These are phyloP conservation scores for Lottia scabra DNA, from an alignment of 2,888 invertebrate genomes.

Conservation along the genomic window DNA sequence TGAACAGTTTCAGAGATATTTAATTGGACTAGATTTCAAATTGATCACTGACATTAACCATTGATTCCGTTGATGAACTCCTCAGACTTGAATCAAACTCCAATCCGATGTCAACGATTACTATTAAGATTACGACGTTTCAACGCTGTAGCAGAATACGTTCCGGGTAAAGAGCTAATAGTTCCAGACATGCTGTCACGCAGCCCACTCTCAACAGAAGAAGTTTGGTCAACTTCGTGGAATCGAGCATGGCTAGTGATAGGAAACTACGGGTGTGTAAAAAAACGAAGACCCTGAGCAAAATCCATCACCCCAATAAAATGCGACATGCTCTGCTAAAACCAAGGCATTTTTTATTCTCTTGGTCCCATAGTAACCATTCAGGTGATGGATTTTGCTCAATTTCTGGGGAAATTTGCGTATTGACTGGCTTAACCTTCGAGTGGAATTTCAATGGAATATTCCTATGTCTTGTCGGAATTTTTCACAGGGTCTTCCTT, in stretches of 20 bases:
- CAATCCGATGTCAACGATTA: conserved; percentile 36
- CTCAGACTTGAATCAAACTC: conserved; percentile 29
- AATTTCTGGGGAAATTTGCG: too few species aligned
- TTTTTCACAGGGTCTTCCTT: too few species aligned
- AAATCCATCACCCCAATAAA: too few species aligned
- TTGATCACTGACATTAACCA: conserved; percentile 42
- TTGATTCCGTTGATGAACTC: conserved; percentile 37
- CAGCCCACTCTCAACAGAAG: conserved; percentile 10
- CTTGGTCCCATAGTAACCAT: too few species aligned
- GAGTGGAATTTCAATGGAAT: too few species aligned
- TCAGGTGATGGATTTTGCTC: too few species aligned
- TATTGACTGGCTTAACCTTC: too few species aligned
- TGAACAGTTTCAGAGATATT: conserved; percentile 30
- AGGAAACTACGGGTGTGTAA: conserved; percentile 13
- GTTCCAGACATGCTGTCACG: conserved; percentile 36
- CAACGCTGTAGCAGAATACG: conserved; percentile 22
- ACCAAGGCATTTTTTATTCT: too few species aligned
- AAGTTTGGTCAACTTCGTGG: conserved; percentile 13
- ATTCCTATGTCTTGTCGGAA: too few species aligned
- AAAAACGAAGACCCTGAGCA: too few species aligned
- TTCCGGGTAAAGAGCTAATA: conserved; percentile 32
- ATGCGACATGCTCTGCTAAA: too few species aligned
- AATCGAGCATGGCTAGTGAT: conserved; percentile 15
- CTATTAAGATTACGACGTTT: conserved; percentile 32
- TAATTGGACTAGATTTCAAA: conserved; percentile 33